Percentiles rank a stretch among this genome's conserved stretches.
Evolutionary conservation across 2,888 invertebrate genomes (phyloP).

Genomic region (Cheilosia urbana): DNA sequence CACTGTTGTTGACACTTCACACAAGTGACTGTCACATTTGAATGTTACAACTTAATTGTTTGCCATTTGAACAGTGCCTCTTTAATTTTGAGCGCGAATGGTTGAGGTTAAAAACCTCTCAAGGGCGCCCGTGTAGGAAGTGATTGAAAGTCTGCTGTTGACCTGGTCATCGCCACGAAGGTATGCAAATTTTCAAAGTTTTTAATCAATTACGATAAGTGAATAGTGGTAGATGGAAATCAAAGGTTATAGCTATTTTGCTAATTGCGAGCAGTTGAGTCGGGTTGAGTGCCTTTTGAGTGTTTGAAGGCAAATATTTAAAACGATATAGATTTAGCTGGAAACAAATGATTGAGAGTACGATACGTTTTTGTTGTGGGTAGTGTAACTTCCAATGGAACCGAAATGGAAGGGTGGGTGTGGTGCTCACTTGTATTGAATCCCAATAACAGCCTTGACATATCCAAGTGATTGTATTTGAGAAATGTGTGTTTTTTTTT

Average conservation of each 20-base stretch:
- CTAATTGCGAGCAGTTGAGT: neutral
- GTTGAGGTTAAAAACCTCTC: constrained; percentile 11
- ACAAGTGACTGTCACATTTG: no score
- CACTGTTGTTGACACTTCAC: no score
- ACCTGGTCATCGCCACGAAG: constrained; percentile 13
- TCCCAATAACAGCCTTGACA: no score
- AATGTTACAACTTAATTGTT: no score
- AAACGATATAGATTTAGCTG: neutral
- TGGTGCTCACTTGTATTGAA: no score
- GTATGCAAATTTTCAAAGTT: neutral
- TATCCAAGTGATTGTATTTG: no score
- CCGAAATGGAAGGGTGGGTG: neutral
- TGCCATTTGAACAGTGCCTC: no score
- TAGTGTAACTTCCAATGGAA: neutral
- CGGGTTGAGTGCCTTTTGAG: neutral
- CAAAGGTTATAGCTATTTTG: constrained; percentile 1
- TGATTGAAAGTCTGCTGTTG: neutral
- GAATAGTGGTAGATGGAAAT: neutral
- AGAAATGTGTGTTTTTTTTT: no score
- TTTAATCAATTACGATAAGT: neutral
- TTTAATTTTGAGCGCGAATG: no score
- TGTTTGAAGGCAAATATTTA: neutral
- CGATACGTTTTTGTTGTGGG: neutral
- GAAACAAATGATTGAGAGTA: neutral
- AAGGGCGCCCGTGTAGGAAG: neutral